Evolutionary conservation across 2,888 invertebrate species (phyloP).

Genomic region (Ephialtes manifestator): DNA sequence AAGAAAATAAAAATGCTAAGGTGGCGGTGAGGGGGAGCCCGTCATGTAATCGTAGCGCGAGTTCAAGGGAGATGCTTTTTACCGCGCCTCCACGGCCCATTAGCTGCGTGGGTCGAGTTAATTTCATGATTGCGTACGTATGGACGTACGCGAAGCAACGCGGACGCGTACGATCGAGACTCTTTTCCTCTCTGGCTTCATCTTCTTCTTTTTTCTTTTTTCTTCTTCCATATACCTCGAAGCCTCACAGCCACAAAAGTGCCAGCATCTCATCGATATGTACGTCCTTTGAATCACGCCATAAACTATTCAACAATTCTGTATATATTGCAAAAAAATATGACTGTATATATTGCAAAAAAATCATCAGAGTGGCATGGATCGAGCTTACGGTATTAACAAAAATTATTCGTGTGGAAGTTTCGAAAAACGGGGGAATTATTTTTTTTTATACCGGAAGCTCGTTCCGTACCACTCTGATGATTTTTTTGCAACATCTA

Average conservation of each 20-base stretch:
- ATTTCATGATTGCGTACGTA: slow-evolving; percentile 68
- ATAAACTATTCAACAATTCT: background rate
- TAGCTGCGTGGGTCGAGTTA: slow-evolving; percentile 71
- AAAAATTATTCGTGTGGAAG: no score
- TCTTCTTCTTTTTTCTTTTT: slow-evolving; percentile 54
- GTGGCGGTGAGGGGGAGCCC: slow-evolving; percentile 24
- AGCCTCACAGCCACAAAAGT: background rate
- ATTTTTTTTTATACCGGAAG: no score
- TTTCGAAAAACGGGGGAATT: no score
- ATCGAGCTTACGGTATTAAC: no score
- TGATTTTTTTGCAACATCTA: no score
- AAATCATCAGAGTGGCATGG: no score
- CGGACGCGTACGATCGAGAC: slow-evolving; percentile 52
- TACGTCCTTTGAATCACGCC: slow-evolving; percentile 66
- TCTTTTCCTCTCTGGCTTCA: slow-evolving; percentile 50
- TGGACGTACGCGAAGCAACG: slow-evolving; percentile 35
- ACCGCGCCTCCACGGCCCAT: slow-evolving; percentile 67
- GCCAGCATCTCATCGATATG: slow-evolving; percentile 52
- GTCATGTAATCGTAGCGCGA: slow-evolving; percentile 41
- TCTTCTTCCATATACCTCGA: slow-evolving; percentile 59
- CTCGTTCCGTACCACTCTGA: no score
- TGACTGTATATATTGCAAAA: no score
- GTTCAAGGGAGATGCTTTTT: slow-evolving; percentile 55
- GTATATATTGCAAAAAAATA: no score
- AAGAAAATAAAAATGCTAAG: slow-evolving; percentile 4